Evolutionary conservation across 2,113 vertebrate genomes (phyloP), one percentile per base, ranked within the genome.

Genomic region (Festucalex cinctus): DNA sequence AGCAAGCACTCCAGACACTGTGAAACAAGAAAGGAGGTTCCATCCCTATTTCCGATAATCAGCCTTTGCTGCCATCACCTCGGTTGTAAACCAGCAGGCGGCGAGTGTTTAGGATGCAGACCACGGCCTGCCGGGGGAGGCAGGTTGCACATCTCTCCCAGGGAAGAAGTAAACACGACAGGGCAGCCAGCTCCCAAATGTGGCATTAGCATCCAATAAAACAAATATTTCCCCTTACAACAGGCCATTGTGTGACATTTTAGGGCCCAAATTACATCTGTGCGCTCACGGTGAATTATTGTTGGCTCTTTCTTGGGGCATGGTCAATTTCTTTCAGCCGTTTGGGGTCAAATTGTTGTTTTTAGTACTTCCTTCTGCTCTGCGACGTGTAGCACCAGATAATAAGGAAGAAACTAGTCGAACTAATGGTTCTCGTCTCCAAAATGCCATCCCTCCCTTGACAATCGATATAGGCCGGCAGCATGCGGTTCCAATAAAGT

Each of bases 141-240:
- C 57, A 83, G 79, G 74, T 83, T 81, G 70, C 79, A 66, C 75
- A 81, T 73, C 66, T 83, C 73, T 75, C 66, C 10, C 0, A 74
- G 75, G 78, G 70, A 48, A 62, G 54, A 71, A 73, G 76, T 76
- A 78, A 88, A 83, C 77, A 78, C 73, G 74, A 75, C 74, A 71
- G 66, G 69, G 69, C 72, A 61, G 73, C 71, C 59, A n/a, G 70
- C 74, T 77, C 32, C 77, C 54, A 67, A 75, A 65, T 71, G 63
- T 77, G 80, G 58, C 64, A 70, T 73, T 61, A 76, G 69, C 60
- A 70, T 63, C 62, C 71, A 75, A 74, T 68, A 66, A 78, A 81
- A 69, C 59, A 65, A 77, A 65, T 53, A 53, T 71, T 71, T 71
- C 58, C 54, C 64, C 44, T 66, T 57, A 39, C 69, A 80, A 57